Conservation (phyloP, 2,888 invertebrate species). For the Drosophila rubida region DNA sequence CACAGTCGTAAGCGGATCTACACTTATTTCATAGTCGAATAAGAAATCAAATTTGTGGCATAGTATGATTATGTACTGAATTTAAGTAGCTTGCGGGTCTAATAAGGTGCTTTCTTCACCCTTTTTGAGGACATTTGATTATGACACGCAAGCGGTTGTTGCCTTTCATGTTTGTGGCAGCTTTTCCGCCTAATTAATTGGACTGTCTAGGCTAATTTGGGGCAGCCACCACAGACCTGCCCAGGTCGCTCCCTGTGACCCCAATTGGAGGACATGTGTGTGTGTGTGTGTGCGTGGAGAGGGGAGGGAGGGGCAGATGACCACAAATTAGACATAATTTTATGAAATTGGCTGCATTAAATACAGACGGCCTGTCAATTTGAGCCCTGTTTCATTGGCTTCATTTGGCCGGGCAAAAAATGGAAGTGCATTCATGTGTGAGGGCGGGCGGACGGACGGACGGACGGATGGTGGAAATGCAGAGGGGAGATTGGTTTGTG, state of each 20-base stretch:
- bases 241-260: slow-evolving; percentile 49
- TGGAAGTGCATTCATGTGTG: slow-evolving; percentile 41
- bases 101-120: slow-evolving; percentile 1
- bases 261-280: slow-evolving; percentile 22
- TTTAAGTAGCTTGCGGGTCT: not conserved
- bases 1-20: too few relatives aligned
- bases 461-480: not conserved
- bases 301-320: slow-evolving; percentile 16
- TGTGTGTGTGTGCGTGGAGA: too few relatives aligned
- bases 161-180: slow-evolving; percentile 4
- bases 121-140: not conserved
- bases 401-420: slow-evolving; percentile 25
- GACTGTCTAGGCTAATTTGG: slow-evolving; percentile 33
- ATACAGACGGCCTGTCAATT: slow-evolving; percentile 34
- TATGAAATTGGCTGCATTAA: slow-evolving; percentile 59
- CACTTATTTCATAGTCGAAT: too few relatives aligned
- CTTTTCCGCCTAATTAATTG: slow-evolving; percentile 29
- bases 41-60: too few relatives aligned
- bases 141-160: slow-evolving; percentile 18
- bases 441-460: not conserved
- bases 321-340: slow-evolving; percentile 53
- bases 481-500: slow-evolving; percentile 7
- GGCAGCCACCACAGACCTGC: slow-evolving; percentile 9
- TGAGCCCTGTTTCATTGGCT: slow-evolving; percentile 46
- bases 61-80: too few relatives aligned